Base-by-base conservation (phyloP, 2,113 vertebrate genomes). In the Melanocharis versteri region DNA sequence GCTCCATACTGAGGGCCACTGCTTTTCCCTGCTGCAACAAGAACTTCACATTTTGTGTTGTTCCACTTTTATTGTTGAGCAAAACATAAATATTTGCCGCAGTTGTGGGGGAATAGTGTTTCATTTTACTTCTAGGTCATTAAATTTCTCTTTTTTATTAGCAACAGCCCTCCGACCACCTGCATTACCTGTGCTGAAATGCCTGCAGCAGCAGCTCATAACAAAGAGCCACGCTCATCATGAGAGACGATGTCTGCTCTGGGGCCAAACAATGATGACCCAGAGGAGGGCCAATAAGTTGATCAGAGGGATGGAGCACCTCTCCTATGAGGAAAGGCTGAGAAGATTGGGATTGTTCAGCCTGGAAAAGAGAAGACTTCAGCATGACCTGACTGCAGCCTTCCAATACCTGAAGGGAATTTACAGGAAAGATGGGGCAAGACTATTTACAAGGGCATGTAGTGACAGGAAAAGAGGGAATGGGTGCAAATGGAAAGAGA, bases 211-310 rank as follows among this genome's bases (percentile, higher is more conserved):
- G 2, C 15, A 45, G 31, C 7, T 39, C 12, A 1, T 1, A 33
- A 35, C 2, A 9, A 33, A 0, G 26, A 28, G 31, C n/a, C 1
- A 0, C 1, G 42, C 18, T 45, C 19, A 9, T 12, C 11, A 4
- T 15, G 26, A 66, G 9, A 20, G 31, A 10, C 4, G 7, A 26
- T 1, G 11, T 9, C 50, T 44, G n/a, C 76, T 21, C 9, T 8
- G 27, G 22, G 19, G 30, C n/a, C 14, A 2, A 3, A 11, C 26
- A 13, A 7, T 8, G 39, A 37, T 31, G 58, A 47, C 12, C 45
- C 20, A 82, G 39, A 60, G n/a, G 11, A 51, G 17, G 20, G 26
- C 9, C 26, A 39, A 8, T 20, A 19, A 47, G 8, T 7, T 40
- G 19, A 27, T 31, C 47, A 54, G 40, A 31, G 30, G n/a, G 53